Evolutionary conservation across 2,888 invertebrate genomes (phyloP).

Genomic region (Amiota communis): DNA sequence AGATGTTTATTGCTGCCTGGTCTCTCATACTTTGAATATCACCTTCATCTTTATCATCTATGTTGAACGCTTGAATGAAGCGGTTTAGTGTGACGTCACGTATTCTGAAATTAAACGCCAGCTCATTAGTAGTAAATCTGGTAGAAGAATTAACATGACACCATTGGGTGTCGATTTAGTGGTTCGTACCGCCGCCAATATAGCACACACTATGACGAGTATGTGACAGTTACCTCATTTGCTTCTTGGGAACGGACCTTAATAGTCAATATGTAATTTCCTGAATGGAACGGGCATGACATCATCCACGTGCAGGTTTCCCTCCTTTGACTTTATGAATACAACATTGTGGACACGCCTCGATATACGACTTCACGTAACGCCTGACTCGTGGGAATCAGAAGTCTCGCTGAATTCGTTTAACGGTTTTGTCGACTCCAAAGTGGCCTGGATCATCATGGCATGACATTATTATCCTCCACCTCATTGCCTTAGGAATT

Average conservation of each 20-base stretch:
- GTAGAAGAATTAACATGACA: not conserved
- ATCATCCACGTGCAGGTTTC: not conserved
- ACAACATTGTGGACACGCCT: slow-evolving; percentile 43
- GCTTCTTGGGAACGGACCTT: slow-evolving; percentile 47
- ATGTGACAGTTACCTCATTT: slow-evolving; percentile 29
- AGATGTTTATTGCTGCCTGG: no score
- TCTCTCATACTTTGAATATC: not conserved
- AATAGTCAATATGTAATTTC: slow-evolving; percentile 38
- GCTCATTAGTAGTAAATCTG: no score
- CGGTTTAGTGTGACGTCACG: no score
- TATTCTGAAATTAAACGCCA: no score
- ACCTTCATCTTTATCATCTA: slow-evolving; percentile 17
- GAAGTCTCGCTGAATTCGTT: slow-evolving; percentile 39
- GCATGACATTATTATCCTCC: slow-evolving; percentile 40
- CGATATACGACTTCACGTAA: slow-evolving; percentile 45
- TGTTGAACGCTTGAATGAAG: slow-evolving; percentile 31
- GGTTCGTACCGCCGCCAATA: slow-evolving; percentile 33
- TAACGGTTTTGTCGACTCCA: no score
- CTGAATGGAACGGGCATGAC: no score
- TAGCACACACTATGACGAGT: slow-evolving; percentile 29
- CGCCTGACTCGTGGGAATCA: slow-evolving; percentile 45
- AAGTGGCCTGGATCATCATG: slow-evolving; percentile 49
- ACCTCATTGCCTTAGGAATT: slow-evolving; percentile 31
- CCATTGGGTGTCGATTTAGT: slow-evolving; percentile 46
- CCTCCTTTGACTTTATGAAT: slow-evolving; percentile 37